phyloP scores from a whole-genome alignment of 2,888 invertebrate genomes.

The Drosophila atripex region DNA sequence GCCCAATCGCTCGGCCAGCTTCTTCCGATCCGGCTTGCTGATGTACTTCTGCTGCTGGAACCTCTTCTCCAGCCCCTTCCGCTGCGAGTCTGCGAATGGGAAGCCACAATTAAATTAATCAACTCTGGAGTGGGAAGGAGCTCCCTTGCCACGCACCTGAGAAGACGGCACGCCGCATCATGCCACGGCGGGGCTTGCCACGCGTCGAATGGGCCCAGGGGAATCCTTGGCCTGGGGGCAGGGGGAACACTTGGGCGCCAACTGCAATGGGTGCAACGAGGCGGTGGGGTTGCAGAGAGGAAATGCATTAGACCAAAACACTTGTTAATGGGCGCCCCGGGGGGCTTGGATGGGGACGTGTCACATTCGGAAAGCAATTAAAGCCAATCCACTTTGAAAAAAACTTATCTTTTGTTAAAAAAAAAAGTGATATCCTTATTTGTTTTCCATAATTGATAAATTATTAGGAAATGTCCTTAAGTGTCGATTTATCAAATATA shows the following conservation, averaged over 20 bases:
- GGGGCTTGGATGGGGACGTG: constrained; percentile 27
- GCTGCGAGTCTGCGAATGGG: constrained; percentile 89
- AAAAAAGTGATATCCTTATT: too few relatives aligned
- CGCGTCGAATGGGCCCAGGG: constrained; percentile 96
- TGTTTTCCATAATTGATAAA: too few relatives aligned
- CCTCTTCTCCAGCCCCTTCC: constrained; percentile 97
- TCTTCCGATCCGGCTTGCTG: constrained; percentile 98
- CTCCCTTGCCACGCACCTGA: constrained; percentile 85
- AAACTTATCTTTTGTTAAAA: too few relatives aligned
- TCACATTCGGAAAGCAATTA: constrained; percentile 52
- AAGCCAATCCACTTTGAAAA: constrained; percentile 34
- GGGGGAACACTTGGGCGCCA: constrained; percentile 86
- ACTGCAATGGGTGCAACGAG: constrained; percentile 82
- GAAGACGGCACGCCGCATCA: constrained; percentile 99
- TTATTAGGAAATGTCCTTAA: too few relatives aligned
- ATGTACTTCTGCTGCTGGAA: constrained; percentile 99
- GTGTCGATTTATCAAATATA: too few relatives aligned
- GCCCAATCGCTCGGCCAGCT: constrained; percentile 97
- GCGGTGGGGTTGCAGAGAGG: constrained; percentile 29
- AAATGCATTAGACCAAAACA: constrained; percentile 65
- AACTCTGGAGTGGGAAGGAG: background rate
- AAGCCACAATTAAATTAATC: constrained; percentile 2
- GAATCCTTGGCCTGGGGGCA: constrained; percentile 87
- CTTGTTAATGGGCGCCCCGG: constrained; percentile 70
- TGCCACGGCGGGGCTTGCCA: constrained; percentile 96